Base-by-base conservation (phyloP, 2,888 invertebrate genomes). In the Caenorhabditis sp. region DNA sequence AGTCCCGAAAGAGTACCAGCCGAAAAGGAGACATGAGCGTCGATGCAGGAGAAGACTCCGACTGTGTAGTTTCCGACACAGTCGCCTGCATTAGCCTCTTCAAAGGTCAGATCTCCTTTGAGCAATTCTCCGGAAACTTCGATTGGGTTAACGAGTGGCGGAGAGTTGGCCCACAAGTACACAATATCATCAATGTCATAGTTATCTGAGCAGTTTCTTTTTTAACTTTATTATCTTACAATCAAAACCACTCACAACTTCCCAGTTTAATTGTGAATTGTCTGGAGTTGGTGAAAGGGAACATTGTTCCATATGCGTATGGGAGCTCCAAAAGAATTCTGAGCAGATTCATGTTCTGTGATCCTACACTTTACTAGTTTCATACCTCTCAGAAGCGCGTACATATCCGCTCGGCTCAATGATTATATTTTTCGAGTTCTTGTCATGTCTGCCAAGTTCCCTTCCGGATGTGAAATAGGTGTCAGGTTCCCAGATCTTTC, bases 161-260 rank as follows among this genome's bases (percentile, higher is more conserved):
- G 87, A 7, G 86, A 84, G 62, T 88, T 87, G 13, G 87, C 87
- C 88, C 88, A 88, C 22, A 88, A 66, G 66, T 87, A 88, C 24
- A 85, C 86, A 22, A 88, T 81, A 48, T 88, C 88, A 22, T 86
- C 86, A 17, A 87, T 74, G 7, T 83, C 81, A 53, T 87, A 86
- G 45, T 80, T 79, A 70, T 83, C 83, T 83, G 43, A 32, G 75
- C 53, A 13, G n/a, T 11, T 11, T 2, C 0, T 1, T 15, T 11
- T 45, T 45, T 20, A 1, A 46, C 3, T 11, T 5, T 24, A 20
- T 17, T 8, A 27, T 48, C 13, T 6, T n/a, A 50, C 2, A 20
- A 20, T 8, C 17, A n/a, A 9, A 35, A 3, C 4, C 41, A 46
- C 79, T 70, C 32, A 83, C 83, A 84, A 52, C 81, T 82, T 52